A percentile compares a stretch with the other conserved stretches of the same genome.
Conservation (phyloP, 2,888 invertebrate genomes). For the Hirtodrosophila duncani region DNA sequence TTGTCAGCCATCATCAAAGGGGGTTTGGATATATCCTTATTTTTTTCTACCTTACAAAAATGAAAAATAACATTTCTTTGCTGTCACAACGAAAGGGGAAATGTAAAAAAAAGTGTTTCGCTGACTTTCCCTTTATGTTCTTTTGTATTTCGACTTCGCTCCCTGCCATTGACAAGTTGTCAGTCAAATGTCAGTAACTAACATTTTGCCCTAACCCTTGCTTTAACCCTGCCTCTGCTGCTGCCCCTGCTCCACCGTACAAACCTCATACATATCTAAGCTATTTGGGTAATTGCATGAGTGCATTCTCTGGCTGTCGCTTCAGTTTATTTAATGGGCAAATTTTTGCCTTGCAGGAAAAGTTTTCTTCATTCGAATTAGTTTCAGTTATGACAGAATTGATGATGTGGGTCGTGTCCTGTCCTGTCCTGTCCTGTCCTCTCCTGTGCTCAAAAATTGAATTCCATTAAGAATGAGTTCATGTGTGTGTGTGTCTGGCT, state of each 20-base stretch:
- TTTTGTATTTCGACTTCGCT: neutral
- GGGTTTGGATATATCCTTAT: too few species aligned
- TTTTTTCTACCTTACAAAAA: too few species aligned
- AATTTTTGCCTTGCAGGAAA: constrained; percentile 29
- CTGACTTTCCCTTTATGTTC: constrained; percentile 12
- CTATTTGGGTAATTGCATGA: constrained; percentile 44
- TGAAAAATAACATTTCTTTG: constrained; percentile 25
- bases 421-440: too few species aligned
- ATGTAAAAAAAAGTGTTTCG: constrained; percentile 12
- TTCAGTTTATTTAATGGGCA: constrained; percentile 32
- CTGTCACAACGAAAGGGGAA: constrained; percentile 27
- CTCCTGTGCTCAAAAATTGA: constrained; percentile 27
- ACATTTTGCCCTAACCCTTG: constrained; percentile 24
- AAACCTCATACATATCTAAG: too few species aligned
- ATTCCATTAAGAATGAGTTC: neutral
- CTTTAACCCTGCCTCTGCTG: constrained; percentile 13
- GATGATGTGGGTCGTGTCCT: constrained; percentile 20
- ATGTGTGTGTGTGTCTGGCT: constrained; percentile 2
- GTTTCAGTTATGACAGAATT: constrained; percentile 26
- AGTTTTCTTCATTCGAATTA: constrained; percentile 35
- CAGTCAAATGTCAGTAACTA: constrained; percentile 70
- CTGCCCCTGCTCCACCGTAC: too few species aligned
- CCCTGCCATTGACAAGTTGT: constrained; percentile 71
- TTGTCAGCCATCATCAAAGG: too few species aligned
- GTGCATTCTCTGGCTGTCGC: constrained; percentile 39